These are phyloP conservation scores for Parazoanthus darwini DNA, from an alignment of 92 coral and sea anemone genomes.

Conservation along the genomic window DNA sequence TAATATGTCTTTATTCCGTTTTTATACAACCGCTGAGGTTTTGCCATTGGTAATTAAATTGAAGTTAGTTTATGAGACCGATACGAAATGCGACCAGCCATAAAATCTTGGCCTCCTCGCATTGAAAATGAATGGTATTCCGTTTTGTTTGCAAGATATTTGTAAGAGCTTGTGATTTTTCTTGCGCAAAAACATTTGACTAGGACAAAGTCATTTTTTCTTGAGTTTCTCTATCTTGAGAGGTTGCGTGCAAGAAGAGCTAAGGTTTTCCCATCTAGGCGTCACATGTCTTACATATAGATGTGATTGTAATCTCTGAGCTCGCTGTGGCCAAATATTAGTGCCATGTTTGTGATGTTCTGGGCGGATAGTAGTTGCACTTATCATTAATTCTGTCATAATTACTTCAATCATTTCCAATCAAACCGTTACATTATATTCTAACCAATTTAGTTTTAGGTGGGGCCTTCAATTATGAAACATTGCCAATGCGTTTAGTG, in stretches of 20 bases:
- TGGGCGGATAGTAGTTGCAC: slow-evolving; percentile 23
- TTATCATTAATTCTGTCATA: slow-evolving; percentile 30
- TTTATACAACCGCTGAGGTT: not conserved
- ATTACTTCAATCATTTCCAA: slow-evolving; percentile 24
- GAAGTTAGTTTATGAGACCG: not conserved
- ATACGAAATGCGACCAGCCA: not conserved
- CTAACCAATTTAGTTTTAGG: not conserved
- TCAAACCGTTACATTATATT: slow-evolving; percentile 32
- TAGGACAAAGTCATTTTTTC: not conserved
- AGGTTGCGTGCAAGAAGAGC: slow-evolving; percentile 29
- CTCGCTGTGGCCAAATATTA: slow-evolving; percentile 12
- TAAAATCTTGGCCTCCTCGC: not conserved
- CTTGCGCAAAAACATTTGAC: not conserved
- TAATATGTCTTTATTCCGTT: not conserved
- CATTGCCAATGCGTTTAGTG: not conserved
- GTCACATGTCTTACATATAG: slow-evolving; percentile 24
- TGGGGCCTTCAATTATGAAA: not conserved
- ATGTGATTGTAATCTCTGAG: slow-evolving; percentile 5
- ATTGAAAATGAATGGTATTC: not conserved
- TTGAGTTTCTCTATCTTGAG: not conserved
- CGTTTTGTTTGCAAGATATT: not conserved
- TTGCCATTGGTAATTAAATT: not conserved
- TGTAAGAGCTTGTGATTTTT: not conserved
- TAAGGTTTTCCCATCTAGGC: not conserved
- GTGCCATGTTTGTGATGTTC: slow-evolving; percentile 20